Evolutionary conservation across 2,888 invertebrate genomes (phyloP), one percentile per base, ranked within the genome.

Genomic region (Lochmaea crataegi): DNA sequence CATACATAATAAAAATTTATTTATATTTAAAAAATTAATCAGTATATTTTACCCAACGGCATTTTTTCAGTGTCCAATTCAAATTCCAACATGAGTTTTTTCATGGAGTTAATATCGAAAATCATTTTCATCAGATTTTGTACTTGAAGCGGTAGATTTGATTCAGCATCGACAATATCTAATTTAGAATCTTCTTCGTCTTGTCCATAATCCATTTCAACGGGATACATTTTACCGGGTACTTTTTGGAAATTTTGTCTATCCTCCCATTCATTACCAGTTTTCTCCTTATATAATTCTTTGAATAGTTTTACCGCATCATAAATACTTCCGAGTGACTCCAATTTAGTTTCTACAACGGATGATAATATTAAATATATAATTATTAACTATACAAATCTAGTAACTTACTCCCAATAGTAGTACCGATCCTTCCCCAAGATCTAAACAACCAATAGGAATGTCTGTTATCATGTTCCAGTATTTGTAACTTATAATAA

Each of bases 401-500:
- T 5, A 32, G 26, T 32, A 32, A 32, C 61, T 75, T 89, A 16
- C 91, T 91, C 6, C 99, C 99, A 80, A 97, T 95, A 0, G 93
- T 94, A 0, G 99, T 99, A 5, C 99, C 98, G 79, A 98, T 97
- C 73, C 99, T 91, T 12, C 99, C 99, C 99, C 99, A 99, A 0
- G 96, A 90, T 16, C 97, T 82, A 68, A 85, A 86, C 69, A 85
- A 83, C 87, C 86, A 87, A 77, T 87, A 95, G 89, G 87, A 89
- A 12, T 89, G 87, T 22, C 86, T 86, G 0, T 83, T 86, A 83
- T 98, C 96, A 4, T 92, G 87, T 84, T 97, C 91, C 67, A 99
- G 88, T 64, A 98, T 86, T 86, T 99, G 99, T 67, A 99, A 81
- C 84, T 98, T 99, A 88, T 99, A 99, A 86, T 89, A 99, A 2